Base-by-base conservation (phyloP, 2,113 vertebrate genomes). In the Alosa alosa region DNA sequence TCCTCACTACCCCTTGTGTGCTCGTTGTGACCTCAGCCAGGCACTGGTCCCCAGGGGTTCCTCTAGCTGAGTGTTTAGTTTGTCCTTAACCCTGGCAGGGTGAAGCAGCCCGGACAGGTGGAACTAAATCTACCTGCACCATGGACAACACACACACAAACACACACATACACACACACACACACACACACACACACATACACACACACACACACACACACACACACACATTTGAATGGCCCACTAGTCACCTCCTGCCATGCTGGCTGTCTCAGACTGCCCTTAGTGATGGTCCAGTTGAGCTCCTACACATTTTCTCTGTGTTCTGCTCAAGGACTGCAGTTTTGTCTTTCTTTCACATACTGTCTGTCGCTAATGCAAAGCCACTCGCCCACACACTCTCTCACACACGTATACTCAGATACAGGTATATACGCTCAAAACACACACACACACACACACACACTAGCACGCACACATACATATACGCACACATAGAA, bases 141-240 rank as follows among this genome's bases (percentile, higher is more conserved):
- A 93, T 93, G 92, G 92, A 92, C 92, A 90, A 84, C 18, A 52
- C 50, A 52, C 9, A 52, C 50, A 52, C 2, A 15, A 1, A 52
- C 11, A 52, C 50, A 52, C 10, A 52, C 50, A 52, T 11, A 52
- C 50, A 52, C 50, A 52, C 50, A 41, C 41, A 41, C 41, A 41
- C 41, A 41, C 41, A 41, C 41, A 41, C 41, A 41, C 41, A 41
- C 41, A 41, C 41, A 41, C 41, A 41, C 41, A 41, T 4, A 41
- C 41, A 41, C 41, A 41, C 41, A 41, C 41, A 41, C 41, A 41
- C 41, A 41, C 41, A 41, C 41, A 41, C 41, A 44, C 41, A 44
- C 1, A 44, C 41, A 44, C 86, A 90, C 90, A 84, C 89, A 90
- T 84, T 92, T 93, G 86, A 93, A 91, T 7, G 75, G 89, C 90